Percentiles rank a stretch among this genome's conserved stretches.
These are phyloP conservation scores for Dipodomys stephensi DNA, from an alignment of 2,113 vertebrate species.

Conservation along the genomic window DNA sequence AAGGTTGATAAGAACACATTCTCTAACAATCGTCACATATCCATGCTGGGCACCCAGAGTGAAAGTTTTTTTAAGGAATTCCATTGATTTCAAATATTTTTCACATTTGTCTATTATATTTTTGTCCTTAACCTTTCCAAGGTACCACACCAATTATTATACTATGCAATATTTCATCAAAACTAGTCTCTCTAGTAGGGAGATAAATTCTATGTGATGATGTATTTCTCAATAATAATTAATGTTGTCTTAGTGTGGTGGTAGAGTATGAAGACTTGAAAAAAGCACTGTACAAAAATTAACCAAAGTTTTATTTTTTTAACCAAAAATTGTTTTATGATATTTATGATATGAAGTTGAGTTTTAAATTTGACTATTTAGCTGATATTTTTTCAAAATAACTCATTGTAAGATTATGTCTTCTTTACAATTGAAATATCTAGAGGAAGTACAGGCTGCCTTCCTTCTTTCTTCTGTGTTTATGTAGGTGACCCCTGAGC, in stretches of 20 bases:
- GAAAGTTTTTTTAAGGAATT: background rate
- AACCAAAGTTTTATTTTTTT: background rate
- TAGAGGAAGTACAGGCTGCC: background rate
- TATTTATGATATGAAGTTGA: background rate
- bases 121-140: background rate
- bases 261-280: background rate
- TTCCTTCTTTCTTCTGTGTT: background rate
- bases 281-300: background rate
- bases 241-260: background rate
- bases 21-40: background rate
- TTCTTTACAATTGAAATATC: background rate
- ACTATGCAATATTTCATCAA: background rate
- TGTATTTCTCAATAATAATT: background rate
- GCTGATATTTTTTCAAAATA: background rate
- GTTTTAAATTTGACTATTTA: background rate
- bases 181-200: background rate
- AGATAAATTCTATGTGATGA: background rate
- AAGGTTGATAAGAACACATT: background rate
- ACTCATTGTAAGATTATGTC: background rate
- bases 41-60: background rate
- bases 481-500: background rate
- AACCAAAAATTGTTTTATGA: background rate
- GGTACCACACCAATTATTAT: background rate
- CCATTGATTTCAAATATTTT: background rate
- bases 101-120: background rate